Evolutionary conservation across 2,113 vertebrate genomes (phyloP).

Genomic region (Anthoscopus minutus): DNA sequence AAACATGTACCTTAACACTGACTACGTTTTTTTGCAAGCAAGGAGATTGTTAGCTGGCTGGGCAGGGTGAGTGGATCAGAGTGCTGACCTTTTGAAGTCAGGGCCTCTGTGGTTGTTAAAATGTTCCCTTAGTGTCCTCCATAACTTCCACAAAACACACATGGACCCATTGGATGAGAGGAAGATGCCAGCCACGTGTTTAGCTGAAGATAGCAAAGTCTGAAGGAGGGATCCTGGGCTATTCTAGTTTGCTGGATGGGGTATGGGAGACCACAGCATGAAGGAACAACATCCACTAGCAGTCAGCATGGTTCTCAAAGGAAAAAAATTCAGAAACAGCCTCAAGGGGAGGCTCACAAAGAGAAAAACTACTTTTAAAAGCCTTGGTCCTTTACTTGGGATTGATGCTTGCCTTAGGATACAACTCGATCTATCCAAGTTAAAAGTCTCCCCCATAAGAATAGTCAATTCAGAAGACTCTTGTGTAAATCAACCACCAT

Average conservation of each 20-base stretch:
- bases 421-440: neutral
- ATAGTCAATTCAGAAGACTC: neutral
- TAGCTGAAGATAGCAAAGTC: neutral
- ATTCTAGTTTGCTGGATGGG: neutral
- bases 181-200: neutral
- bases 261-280: neutral
- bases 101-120: neutral
- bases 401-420: neutral
- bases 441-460: neutral
- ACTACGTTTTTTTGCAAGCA: neutral
- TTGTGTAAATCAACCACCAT: neutral
- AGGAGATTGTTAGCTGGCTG: neutral
- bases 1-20: neutral
- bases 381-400: neutral
- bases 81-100: neutral
- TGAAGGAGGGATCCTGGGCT: neutral
- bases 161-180: accelerated
- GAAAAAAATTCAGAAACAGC: neutral
- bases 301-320: neutral
- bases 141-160: neutral
- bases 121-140: neutral
- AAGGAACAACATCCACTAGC: neutral
- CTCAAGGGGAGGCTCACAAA: neutral
- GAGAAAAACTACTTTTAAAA: neutral
- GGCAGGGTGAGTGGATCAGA: neutral